phyloP scores from a whole-genome alignment of 2,113 vertebrate species.

The Callipepla californica region DNA sequence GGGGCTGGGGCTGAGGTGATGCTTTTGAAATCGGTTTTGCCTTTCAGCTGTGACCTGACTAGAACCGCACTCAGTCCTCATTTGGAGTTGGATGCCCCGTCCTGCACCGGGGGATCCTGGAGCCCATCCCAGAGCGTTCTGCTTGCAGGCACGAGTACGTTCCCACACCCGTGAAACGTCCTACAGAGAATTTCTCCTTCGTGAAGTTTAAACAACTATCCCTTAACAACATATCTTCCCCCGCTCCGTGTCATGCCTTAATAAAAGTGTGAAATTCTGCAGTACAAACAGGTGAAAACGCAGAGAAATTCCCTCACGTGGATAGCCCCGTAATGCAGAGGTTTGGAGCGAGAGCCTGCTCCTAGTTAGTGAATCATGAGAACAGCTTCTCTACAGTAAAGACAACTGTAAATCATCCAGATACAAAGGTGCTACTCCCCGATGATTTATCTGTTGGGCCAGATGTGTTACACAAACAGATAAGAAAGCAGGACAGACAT shows the following conservation, averaged over 20 bases:
- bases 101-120: accelerated
- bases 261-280: background rate
- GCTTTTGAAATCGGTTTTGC: accelerated
- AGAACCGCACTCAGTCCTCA: accelerated
- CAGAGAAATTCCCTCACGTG: background rate
- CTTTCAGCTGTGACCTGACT: accelerated
- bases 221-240: background rate
- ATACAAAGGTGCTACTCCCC: no score
- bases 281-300: background rate
- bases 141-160: background rate
- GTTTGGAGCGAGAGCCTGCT: background rate
- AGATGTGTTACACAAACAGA: no score
- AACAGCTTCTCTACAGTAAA: no score
- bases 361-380: no score
- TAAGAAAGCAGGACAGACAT: no score
- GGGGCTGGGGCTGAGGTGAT: background rate
- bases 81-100: accelerated
- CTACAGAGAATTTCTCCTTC: no score
- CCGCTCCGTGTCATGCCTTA: no score
- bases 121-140: background rate
- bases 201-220: accelerated
- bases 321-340: accelerated
- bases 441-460: no score
- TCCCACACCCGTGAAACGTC: accelerated
- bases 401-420: no score